Percentiles rank a stretch among this genome's conserved stretches.
phyloP scores from a whole-genome alignment of 2,113 vertebrate genomes.

The Pangasianodon gigas region DNA sequence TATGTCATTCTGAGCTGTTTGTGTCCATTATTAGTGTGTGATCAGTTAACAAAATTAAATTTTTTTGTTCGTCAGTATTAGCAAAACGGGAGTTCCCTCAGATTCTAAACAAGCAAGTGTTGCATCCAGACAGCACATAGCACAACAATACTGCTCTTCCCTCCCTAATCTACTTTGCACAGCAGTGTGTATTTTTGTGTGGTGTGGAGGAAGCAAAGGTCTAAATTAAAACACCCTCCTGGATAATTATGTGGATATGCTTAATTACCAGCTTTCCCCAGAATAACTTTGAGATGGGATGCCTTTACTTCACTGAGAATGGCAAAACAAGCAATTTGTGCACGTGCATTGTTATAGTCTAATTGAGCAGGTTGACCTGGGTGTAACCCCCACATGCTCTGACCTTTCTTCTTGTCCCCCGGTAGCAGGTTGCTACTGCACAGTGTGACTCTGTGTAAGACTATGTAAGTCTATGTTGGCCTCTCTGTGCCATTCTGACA shows the following conservation, averaged over 20 bases:
- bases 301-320: slow-evolving; percentile 19
- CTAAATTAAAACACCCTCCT: slow-evolving; percentile 44
- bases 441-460: neutral
- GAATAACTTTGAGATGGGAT: slow-evolving; percentile 43
- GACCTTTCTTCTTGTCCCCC: neutral
- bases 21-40: neutral
- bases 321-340: slow-evolving; percentile 30
- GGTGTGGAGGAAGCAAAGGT: slow-evolving; percentile 27
- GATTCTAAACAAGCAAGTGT: neutral
- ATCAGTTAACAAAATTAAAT: neutral
- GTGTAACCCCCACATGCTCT: slow-evolving; percentile 8
- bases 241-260: slow-evolving; percentile 41
- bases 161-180: neutral
- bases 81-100: neutral
- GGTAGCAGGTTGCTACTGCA: neutral
- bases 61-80: neutral
- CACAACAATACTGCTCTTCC: neutral
- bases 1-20: neutral
- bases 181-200: slow-evolving; percentile 42
- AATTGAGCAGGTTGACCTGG: slow-evolving; percentile 23
- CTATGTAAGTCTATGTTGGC: neutral
- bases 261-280: slow-evolving; percentile 45
- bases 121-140: neutral
- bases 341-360: slow-evolving; percentile 24
- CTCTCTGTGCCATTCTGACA: neutral